Evolutionary conservation across 2,797 vertebrate species (phyloP).

Genomic region (Cirrhinus mrigala): DNA sequence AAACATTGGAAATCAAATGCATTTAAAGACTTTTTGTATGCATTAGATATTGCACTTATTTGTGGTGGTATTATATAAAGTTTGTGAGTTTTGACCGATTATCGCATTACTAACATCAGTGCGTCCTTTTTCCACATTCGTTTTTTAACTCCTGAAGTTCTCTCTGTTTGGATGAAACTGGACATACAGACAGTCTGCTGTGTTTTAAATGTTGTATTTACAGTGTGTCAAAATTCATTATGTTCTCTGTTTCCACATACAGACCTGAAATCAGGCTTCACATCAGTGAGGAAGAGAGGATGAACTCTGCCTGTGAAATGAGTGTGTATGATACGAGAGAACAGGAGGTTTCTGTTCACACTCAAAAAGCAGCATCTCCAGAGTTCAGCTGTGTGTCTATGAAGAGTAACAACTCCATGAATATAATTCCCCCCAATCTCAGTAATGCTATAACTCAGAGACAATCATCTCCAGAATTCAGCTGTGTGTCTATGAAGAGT

Average conservation of each 20-base stretch:
- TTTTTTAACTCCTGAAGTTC: not conserved
- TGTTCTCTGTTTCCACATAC: not conserved
- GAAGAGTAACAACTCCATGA: not conserved
- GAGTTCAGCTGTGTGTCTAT: not conserved
- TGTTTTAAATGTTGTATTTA: not conserved
- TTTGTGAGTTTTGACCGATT: not conserved
- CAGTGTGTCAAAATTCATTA: not conserved
- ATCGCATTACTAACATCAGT: not conserved
- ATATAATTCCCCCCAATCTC: accelerated
- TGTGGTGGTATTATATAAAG: too few species aligned
- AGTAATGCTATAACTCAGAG: not conserved
- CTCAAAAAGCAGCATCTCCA: not conserved
- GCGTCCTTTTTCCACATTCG: accelerated
- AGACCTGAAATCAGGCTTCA: not conserved
- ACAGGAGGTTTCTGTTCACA: not conserved
- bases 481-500: not conserved
- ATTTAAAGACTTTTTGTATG: too few species aligned
- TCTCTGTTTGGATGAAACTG: not conserved
- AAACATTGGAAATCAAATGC: too few species aligned
- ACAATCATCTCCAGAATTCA: not conserved
- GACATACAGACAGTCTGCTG: not conserved
- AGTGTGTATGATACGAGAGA: not conserved
- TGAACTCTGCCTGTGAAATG: not conserved
- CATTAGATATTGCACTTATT: too few species aligned
- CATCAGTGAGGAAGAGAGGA: not conserved